phyloP scores from a whole-genome alignment of 2,797 vertebrate genomes.

The Acanthis flammea region DNA sequence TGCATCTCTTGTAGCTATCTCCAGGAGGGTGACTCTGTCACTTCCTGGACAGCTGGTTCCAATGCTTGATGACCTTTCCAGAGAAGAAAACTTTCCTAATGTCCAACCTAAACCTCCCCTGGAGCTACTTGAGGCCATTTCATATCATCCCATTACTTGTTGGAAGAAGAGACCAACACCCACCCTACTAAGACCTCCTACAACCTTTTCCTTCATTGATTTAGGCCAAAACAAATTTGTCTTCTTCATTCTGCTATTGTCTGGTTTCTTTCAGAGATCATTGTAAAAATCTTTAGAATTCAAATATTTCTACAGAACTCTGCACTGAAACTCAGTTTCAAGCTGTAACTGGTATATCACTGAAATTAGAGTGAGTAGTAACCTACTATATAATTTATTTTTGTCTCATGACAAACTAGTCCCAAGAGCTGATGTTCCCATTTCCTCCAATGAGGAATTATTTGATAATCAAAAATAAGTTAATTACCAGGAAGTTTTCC shows the following conservation, averaged over 20 bases:
- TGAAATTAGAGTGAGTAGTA: neutral
- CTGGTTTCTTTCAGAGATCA: neutral
- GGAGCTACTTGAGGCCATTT: neutral
- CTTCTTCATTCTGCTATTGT: neutral
- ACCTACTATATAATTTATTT: neutral
- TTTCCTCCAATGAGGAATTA: neutral
- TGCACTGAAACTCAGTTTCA: neutral
- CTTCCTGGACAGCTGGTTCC: neutral
- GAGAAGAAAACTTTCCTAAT: neutral
- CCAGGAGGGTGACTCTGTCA: neutral
- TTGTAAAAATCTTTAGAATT: neutral
- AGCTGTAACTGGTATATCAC: neutral
- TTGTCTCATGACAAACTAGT: neutral
- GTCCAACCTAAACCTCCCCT: neutral
- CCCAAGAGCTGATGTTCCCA: neutral
- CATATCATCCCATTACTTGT: neutral
- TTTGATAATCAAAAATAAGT: neutral
- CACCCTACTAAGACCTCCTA: neutral
- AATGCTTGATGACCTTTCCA: neutral
- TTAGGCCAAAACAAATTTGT: neutral
- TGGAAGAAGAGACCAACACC: neutral
- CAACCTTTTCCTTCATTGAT: neutral
- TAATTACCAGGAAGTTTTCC: neutral
- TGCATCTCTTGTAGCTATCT: too few relatives aligned
- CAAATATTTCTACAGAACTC: neutral